Percentiles rank a stretch among this genome's conserved stretches.
These are phyloP conservation scores for Babylonia areolata DNA, from an alignment of 1,140 invertebrate genomes.

Conservation along the genomic window DNA sequence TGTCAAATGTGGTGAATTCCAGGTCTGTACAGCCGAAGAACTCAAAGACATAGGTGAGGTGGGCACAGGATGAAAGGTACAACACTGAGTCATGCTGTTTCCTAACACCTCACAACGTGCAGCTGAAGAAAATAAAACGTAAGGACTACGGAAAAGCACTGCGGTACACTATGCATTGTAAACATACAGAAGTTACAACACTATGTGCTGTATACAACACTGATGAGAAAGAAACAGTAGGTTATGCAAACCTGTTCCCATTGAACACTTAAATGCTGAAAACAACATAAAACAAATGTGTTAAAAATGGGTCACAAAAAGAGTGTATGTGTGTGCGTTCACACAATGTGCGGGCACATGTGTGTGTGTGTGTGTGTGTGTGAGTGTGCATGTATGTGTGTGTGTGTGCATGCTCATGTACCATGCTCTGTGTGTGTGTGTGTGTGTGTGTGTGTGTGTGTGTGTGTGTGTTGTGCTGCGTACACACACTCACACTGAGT, in stretches of 20 bases:
- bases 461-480: too few relatives aligned
- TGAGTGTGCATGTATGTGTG: background rate
- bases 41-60: too few relatives aligned
- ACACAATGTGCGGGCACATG: background rate
- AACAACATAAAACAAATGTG: constrained; percentile 17
- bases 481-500: too few relatives aligned
- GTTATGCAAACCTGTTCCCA: constrained; percentile 20
- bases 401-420: background rate
- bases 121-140: too few relatives aligned
- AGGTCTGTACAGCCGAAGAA: too few relatives aligned
- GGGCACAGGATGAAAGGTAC: too few relatives aligned
- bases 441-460: background rate
- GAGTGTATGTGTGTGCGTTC: background rate
- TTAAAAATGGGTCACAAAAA: background rate
- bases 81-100: too few relatives aligned
- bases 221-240: background rate
- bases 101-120: too few relatives aligned
- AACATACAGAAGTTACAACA: too few relatives aligned
- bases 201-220: background rate
- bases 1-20: too few relatives aligned
- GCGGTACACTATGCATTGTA: too few relatives aligned
- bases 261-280: constrained; percentile 19
- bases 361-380: constrained; percentile 3
- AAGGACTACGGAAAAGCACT: too few relatives aligned
- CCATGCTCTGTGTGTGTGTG: constrained; percentile 3